phyloP scores from a whole-genome alignment of 2,888 invertebrate species.

The Cephus nigrinus region DNA sequence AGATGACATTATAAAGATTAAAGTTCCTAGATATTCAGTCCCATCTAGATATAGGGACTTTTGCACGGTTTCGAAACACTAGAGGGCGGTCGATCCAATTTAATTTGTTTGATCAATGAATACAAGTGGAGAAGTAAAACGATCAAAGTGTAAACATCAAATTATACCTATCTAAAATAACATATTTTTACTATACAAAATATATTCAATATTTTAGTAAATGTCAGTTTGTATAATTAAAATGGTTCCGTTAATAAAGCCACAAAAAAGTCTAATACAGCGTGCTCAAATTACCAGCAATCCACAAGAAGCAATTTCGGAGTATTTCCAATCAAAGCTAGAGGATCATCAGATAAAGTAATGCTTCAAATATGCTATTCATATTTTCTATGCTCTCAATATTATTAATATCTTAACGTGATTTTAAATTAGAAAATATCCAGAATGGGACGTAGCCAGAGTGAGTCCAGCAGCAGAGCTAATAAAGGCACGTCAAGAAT shows the following conservation, averaged over 20 bases:
- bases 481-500: conserved; percentile 69
- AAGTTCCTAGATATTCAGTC: neutral
- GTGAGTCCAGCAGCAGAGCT: conserved; percentile 70
- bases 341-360: conserved; percentile 70
- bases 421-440: conserved; percentile 68
- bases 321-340: conserved; percentile 70
- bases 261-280: conserved; percentile 7
- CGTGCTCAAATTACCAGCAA: conserved; percentile 25
- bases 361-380: conserved; percentile 31
- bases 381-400: neutral
- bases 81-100: conserved; percentile 14
- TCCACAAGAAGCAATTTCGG: conserved; percentile 68
- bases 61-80: neutral
- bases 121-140: neutral
- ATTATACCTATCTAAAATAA: neutral
- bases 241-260: neutral
- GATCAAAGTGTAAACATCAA: neutral
- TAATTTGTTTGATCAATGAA: conserved; percentile 45
- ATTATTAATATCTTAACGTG: neutral
- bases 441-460: conserved; percentile 73
- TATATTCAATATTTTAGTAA: neutral
- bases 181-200: neutral
- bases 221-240: neutral
- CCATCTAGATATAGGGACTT: neutral
- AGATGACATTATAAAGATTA: neutral